Conservation (phyloP, 2,888 invertebrate genomes). For the Polyommatus icarus region DNA sequence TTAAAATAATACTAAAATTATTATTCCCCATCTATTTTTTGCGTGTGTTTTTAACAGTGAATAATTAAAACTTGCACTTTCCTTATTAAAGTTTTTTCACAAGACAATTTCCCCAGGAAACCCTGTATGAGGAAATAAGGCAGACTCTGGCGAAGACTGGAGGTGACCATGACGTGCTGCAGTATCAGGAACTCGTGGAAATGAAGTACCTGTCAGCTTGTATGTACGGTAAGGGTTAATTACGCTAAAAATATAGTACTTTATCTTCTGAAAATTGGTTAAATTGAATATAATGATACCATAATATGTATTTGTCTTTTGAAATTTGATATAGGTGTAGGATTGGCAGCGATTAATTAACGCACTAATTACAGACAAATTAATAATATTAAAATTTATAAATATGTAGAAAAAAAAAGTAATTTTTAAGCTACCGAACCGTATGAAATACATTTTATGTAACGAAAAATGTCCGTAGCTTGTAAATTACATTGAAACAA, state of each 20-base stretch:
- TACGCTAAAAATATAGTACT: not conserved
- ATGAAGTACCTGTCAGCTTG: constrained; percentile 60
- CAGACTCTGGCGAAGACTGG: constrained; percentile 51
- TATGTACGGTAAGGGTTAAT: constrained; percentile 52
- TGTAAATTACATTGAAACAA: constrained; percentile 9
- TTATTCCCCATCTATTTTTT: no score
- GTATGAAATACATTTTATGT: not conserved
- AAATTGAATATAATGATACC: no score
- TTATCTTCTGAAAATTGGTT: not conserved
- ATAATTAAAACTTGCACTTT: not conserved
- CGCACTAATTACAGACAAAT: no score
- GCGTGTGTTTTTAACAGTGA: no score
- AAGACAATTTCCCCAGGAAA: constrained; percentile 50
- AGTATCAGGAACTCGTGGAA: constrained; percentile 61
- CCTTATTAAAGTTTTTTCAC: not conserved
- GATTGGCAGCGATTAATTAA: no score
- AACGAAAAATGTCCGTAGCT: not conserved
- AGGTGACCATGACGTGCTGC: constrained; percentile 51
- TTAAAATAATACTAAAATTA: no score
- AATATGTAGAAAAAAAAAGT: no score
- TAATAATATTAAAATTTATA: no score
- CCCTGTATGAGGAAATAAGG: constrained; percentile 56
- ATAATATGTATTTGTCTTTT: no score
- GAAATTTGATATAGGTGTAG: no score
- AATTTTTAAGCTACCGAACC: no score